Evolutionary conservation across 2,797 vertebrate genomes (phyloP).

Genomic region (Chrosomus eos): DNA sequence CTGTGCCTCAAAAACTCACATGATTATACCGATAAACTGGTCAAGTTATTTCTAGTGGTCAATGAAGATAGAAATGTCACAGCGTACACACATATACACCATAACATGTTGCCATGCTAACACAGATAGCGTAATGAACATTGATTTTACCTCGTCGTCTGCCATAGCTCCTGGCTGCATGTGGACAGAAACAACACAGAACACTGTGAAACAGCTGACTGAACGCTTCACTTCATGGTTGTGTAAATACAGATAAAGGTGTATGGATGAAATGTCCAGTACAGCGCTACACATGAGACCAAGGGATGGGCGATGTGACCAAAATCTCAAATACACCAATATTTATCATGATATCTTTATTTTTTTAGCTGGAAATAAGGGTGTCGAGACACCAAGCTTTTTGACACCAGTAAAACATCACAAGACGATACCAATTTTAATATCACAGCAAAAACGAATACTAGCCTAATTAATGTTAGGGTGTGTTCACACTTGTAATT

Average conservation of each 20-base stretch:
- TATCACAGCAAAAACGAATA: background rate
- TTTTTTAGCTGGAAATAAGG: background rate
- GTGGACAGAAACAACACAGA: conserved; percentile 86
- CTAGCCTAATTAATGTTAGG: no score
- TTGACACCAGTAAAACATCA: background rate
- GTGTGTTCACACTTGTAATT: no score
- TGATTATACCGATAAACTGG: background rate
- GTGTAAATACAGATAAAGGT: background rate
- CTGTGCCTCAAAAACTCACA: background rate
- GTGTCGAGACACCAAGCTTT: background rate
- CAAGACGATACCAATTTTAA: background rate
- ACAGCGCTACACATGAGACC: background rate
- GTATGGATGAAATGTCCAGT: background rate
- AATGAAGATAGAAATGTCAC: background rate
- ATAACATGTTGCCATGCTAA: conserved; percentile 54
- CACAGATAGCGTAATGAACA: conserved; percentile 65
- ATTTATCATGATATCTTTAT: background rate
- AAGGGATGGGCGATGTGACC: background rate
- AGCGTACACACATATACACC: background rate
- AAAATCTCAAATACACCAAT: background rate
- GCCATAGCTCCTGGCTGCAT: conserved; percentile 99
- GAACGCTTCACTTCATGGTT: conserved; percentile 1
- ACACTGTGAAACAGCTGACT: conserved; percentile 54
- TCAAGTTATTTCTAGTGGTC: background rate
- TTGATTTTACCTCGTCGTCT: conserved; percentile 96